Evolutionary conservation across 1,140 invertebrate genomes (phyloP).

Genomic region (Drosophila kohkoa): DNA sequence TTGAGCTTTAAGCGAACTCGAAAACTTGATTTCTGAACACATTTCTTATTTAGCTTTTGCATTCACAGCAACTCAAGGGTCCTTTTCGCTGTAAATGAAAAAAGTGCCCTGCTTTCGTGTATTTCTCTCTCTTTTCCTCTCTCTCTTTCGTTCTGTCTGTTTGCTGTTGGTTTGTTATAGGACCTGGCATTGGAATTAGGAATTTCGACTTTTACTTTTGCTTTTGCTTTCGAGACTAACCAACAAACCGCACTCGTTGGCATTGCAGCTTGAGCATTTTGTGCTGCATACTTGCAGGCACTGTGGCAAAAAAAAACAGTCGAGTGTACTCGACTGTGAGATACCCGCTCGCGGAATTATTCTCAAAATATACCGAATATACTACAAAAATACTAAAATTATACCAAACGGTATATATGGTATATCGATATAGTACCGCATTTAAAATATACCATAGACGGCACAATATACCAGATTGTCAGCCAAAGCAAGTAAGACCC

Average conservation of each 20-base stretch:
- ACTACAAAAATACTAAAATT: too few species aligned
- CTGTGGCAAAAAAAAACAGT: background rate
- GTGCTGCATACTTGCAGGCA: conserved; percentile 29
- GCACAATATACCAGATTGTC: too few species aligned
- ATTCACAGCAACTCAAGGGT: background rate
- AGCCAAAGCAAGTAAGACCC: too few species aligned
- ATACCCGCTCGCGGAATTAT: too few species aligned
- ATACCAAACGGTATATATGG: too few species aligned
- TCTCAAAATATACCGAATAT: too few species aligned
- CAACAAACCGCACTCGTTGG: conserved; percentile 22
- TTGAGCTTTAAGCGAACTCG: too few species aligned
- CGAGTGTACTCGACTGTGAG: too few species aligned
- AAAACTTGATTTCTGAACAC: too few species aligned
- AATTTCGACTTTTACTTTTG: conserved; percentile 8
- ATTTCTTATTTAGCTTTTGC: background rate
- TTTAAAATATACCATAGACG: too few species aligned
- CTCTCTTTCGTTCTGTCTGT: background rate
- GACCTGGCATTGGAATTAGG: conserved; percentile 5
- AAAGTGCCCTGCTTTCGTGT: too few species aligned
- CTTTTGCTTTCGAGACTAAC: conserved; percentile 4
- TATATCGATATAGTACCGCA: too few species aligned
- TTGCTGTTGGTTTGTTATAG: background rate
- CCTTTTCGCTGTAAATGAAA: background rate
- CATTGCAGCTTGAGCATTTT: conserved; percentile 1
- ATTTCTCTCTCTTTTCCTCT: background rate